Conservation (phyloP, 2,113 vertebrate genomes). For the Nymphicus hollandicus region DNA sequence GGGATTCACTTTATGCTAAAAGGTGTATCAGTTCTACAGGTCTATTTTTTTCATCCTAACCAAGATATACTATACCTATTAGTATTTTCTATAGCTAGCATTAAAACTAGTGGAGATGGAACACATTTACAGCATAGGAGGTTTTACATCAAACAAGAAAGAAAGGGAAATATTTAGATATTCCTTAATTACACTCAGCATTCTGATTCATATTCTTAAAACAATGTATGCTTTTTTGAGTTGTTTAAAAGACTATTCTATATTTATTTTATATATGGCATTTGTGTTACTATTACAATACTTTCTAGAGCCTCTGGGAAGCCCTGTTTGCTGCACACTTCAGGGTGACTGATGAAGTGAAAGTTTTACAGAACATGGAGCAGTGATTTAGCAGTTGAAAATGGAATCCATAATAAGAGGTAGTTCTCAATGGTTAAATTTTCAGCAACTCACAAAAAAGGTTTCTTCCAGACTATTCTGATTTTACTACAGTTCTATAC, state of each 20-base stretch:
- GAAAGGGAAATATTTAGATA: conserved; percentile 9
- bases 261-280: neutral
- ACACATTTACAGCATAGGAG: conserved; percentile 17
- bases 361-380: neutral
- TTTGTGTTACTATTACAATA: neutral
- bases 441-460: neutral
- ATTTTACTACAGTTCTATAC: neutral
- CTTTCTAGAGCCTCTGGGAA: neutral
- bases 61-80: conserved; percentile 1
- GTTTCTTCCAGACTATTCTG: neutral
- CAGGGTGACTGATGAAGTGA: neutral
- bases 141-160: conserved; percentile 36
- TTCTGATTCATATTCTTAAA: neutral
- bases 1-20: conserved; percentile 13
- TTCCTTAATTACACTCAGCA: neutral
- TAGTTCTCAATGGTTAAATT: neutral
- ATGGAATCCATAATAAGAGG: neutral
- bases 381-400: neutral
- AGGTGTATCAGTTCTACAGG: neutral
- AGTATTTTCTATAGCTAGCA: conserved; percentile 25
- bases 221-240: neutral
- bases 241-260: neutral
- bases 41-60: conserved; percentile 13
- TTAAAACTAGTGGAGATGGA: conserved; percentile 19
- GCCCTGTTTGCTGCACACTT: neutral